These are phyloP conservation scores for Phaethon lepturus DNA, from an alignment of 2,113 vertebrate genomes.

Conservation along the genomic window DNA sequence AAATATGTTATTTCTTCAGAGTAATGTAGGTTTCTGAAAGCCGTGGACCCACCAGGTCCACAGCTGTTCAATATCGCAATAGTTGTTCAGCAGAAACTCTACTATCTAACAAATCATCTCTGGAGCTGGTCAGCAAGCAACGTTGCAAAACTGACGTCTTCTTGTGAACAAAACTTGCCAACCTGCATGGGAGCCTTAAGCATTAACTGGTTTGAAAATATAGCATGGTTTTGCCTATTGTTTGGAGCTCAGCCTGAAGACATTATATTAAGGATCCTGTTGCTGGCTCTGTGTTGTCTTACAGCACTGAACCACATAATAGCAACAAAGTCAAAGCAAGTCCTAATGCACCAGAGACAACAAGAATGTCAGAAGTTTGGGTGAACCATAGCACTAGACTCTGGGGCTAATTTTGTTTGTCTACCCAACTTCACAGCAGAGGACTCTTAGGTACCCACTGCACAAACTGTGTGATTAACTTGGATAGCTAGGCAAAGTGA, in stretches of 20 bases:
- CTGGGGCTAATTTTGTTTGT: not conserved
- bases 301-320: not conserved
- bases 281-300: not conserved
- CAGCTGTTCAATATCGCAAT: not conserved
- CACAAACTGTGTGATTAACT: not conserved
- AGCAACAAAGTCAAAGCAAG: not conserved
- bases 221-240: not conserved
- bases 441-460: not conserved
- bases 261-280: not conserved
- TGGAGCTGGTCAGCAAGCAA: not conserved
- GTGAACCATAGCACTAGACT: not conserved
- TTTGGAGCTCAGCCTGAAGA: not conserved
- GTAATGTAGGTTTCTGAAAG: not conserved
- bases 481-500: not conserved
- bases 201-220: not conserved
- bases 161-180: too few relatives aligned
- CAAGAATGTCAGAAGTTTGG: not conserved
- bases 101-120: not conserved
- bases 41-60: fast-evolving
- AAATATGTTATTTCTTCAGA: not conserved
- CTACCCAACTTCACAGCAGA: not conserved
- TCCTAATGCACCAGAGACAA: not conserved
- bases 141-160: not conserved
- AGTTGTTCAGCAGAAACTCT: not conserved
- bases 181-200: not conserved